Base-by-base conservation (phyloP, 2,113 vertebrate species). In the Sterna hirundo region DNA sequence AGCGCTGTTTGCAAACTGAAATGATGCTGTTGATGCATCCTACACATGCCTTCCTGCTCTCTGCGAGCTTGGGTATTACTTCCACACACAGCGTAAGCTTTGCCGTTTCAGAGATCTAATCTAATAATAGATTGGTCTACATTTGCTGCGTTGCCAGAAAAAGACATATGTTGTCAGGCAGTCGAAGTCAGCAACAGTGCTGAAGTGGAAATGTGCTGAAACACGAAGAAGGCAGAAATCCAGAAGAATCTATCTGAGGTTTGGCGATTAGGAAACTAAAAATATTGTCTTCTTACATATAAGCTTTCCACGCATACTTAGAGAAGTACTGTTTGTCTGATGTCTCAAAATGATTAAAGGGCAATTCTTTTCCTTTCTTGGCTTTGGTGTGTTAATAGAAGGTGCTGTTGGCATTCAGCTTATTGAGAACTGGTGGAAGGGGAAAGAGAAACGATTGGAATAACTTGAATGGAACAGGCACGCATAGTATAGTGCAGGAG, bases 131-230 rank as follows among this genome's bases (percentile, higher is more conserved):
- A 83, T 75, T 93, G 94, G 87, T 93, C 96, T 95, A 91, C 86
- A 93, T 97, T 95, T 93, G 82, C 91, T 75, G 54, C 3, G 12
- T 47, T 97, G 95, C 96, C 96, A 96, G 97, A 93, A 95, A 90
- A 96, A 98, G 96, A 93, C 94, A 95, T 94, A 97, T 96, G 95
- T 96, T 97, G 96, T 95, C 93, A 96, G 93, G 95, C 94, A 95
- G 92, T 95, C 6, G 5, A 93, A 96, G 90, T 94, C 84, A 85
- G 95, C 86, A 95, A 32, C 91, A 72, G 94, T 88, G 86, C 90
- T 82, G 83, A 83, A 96, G 90, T 96, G 90, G 85, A 84, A 89
- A 94, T 81, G 87, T 95, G 85, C 83, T 86, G 87, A 94, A 89
- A 84, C 68, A 61, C 6, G 42, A 86, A 85, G 90, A 57, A 66